Conservation (phyloP, 37 sponge, comb jelly and placozoan species). For the Aplysina aerophoba region DNA sequence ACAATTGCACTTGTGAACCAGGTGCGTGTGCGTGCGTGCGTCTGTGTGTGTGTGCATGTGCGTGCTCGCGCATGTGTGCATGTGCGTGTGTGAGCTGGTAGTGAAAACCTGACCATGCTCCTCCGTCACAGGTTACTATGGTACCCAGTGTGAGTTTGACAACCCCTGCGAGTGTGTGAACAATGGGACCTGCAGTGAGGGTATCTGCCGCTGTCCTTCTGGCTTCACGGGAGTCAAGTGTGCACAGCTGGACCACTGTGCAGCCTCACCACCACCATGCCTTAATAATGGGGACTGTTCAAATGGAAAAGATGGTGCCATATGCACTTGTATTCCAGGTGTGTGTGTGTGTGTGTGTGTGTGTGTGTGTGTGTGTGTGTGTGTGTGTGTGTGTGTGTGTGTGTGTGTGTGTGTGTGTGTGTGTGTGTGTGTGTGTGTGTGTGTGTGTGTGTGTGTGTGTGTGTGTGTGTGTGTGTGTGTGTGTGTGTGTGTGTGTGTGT, state of each 20-base stretch:
- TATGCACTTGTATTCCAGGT: neutral
- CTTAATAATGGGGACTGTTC: neutral
- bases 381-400: conserved; percentile 35
- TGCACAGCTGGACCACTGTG: neutral
- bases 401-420: too few relatives aligned
- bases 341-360: conserved; percentile 22
- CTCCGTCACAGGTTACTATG: conserved; percentile 17
- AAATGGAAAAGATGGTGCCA: neutral
- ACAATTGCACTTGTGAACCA: conserved; percentile 29
- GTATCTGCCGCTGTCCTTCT: conserved; percentile 48
- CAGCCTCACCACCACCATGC: neutral
- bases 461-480: neutral
- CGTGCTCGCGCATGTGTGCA: conserved; percentile 28
- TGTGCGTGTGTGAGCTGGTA: conserved; percentile 20
- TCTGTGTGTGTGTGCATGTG: conserved; percentile 15
- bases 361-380: neutral
- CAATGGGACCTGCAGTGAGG: neutral
- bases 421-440: too few relatives aligned
- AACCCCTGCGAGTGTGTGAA: conserved; percentile 22
- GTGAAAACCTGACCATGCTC: too few relatives aligned
- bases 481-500: conserved; percentile 52
- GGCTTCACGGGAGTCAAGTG: conserved; percentile 44
- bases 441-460: neutral
- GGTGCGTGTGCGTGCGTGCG: conserved; percentile 21
- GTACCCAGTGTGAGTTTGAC: neutral